These are phyloP conservation scores for Chascanopsetta lugubris DNA, from an alignment of 2,113 vertebrate species.

Conservation along the genomic window DNA sequence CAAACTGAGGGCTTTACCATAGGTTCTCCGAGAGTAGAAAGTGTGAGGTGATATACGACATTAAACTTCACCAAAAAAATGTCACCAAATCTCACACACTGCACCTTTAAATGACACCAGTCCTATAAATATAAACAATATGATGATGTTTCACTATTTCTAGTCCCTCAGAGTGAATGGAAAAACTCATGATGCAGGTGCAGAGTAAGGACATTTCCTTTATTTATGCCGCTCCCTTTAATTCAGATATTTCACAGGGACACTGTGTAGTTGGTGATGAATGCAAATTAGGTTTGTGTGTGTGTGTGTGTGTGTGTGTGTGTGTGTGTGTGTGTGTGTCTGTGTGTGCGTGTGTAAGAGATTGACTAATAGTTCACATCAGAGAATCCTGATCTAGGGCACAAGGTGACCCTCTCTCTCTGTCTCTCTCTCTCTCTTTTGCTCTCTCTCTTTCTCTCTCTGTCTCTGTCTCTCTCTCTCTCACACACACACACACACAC, in stretches of 20 bases:
- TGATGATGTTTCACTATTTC: no score
- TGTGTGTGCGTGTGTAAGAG: not conserved
- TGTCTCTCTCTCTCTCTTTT: constrained; percentile 17
- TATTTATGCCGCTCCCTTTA: constrained; percentile 51
- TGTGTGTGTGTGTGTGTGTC: not conserved
- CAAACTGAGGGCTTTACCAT: no score
- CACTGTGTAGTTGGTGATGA: not conserved
- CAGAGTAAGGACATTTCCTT: constrained; percentile 44
- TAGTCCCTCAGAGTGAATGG: not conserved
- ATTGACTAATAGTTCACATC: constrained; percentile 52
- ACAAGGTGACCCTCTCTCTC: constrained; percentile 59
- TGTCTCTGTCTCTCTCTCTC: constrained; percentile 4
- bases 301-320: not conserved
- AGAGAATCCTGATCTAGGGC: constrained; percentile 52
- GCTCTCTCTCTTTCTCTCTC: constrained; percentile 19
- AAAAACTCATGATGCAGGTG: constrained; percentile 4
- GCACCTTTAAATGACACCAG: not conserved
- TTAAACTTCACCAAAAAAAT: not conserved
- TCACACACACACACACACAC: constrained; percentile 23
- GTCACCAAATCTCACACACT: not conserved
- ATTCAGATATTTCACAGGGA: constrained; percentile 19
- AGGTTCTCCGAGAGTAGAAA: no score
- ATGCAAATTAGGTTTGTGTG: constrained; percentile 14
- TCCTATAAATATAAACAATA: not conserved
- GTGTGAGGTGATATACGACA: no score